Evolutionary conservation across 37 sponge, comb jelly and placozoan genomes (phyloP).

Genomic region (Ianthella basta): DNA sequence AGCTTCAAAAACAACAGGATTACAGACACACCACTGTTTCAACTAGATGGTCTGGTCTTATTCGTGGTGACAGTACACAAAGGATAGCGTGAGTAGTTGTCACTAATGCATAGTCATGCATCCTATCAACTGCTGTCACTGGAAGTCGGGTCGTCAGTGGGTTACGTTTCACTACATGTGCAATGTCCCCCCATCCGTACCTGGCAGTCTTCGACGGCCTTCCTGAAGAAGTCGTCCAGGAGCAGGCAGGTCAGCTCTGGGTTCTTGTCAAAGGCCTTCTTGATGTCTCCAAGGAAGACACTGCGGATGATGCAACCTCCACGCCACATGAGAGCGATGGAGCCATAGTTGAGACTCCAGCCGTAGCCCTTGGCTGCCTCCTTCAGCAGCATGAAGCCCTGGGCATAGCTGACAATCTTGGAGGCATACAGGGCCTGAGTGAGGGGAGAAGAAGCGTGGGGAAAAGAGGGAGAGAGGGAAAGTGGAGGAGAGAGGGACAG

Average conservation of each 20-base stretch:
- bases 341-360: slow-evolving; percentile 97
- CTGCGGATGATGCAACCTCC: slow-evolving; percentile 99
- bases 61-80: no score
- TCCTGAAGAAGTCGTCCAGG: slow-evolving; percentile 95
- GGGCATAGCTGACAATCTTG: slow-evolving; percentile 98
- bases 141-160: no score
- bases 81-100: no score
- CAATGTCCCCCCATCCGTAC: neutral
- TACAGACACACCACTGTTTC: no score
- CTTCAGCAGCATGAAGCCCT: slow-evolving; percentile 97
- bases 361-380: slow-evolving; percentile 84
- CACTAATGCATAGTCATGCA: no score
- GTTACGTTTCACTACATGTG: no score
- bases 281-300: slow-evolving; percentile 96
- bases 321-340: slow-evolving; percentile 98
- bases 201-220: slow-evolving; percentile 76
- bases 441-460: slow-evolving; percentile 10
- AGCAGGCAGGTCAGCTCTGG: slow-evolving; percentile 78
- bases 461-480: neutral
- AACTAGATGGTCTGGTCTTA: no score
- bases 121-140: no score
- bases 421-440: slow-evolving; percentile 94
- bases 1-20: no score
- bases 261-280: slow-evolving; percentile 95
- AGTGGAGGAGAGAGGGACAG: neutral